A percentile compares a stretch with the other conserved stretches of the same genome.
Conservation (phyloP, 1,140 invertebrate species). For the Procambarus clarkii region DNA sequence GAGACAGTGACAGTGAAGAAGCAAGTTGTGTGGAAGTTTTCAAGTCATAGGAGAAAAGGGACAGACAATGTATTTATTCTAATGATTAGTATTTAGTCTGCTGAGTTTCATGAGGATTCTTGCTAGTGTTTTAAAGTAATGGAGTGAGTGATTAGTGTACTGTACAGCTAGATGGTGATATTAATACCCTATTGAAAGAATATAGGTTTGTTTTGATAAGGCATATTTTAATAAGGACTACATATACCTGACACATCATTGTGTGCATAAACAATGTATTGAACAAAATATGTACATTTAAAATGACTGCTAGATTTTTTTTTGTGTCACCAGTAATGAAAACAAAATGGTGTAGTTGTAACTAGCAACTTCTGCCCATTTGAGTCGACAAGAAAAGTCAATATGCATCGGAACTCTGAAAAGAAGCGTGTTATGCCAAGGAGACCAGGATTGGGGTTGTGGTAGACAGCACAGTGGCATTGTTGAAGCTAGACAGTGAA, state of each 20-base stretch:
- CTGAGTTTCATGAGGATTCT: constrained; percentile 42
- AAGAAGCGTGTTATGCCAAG: constrained; percentile 47
- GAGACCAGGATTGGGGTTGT: constrained; percentile 16
- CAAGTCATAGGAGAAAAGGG: constrained; percentile 32
- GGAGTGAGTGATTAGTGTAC: constrained; percentile 62
- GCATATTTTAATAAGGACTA: constrained; percentile 69
- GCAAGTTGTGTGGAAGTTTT: constrained; percentile 47
- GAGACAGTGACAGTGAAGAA: constrained; percentile 5
- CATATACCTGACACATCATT: constrained; percentile 66
- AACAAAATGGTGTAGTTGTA: constrained; percentile 56
- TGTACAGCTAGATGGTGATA: constrained; percentile 71
- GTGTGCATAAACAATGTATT: constrained; percentile 62
- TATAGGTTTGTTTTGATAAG: constrained; percentile 71
- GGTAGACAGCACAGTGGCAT: constrained; percentile 2
- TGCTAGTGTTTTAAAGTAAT: constrained; percentile 63
- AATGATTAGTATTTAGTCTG: constrained; percentile 64
- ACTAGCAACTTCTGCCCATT: constrained; percentile 49
- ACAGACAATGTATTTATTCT: constrained; percentile 48
- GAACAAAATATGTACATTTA: constrained; percentile 61
- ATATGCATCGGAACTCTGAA: constrained; percentile 42
- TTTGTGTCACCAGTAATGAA: constrained; percentile 42
- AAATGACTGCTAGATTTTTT: constrained; percentile 55
- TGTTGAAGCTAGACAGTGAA: constrained; percentile 9
- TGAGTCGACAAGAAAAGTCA: constrained; percentile 36
- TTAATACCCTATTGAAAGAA: constrained; percentile 70